Conservation (phyloP, 2,888 invertebrate genomes). For the Parapristionchus giblindavisi region DNA sequence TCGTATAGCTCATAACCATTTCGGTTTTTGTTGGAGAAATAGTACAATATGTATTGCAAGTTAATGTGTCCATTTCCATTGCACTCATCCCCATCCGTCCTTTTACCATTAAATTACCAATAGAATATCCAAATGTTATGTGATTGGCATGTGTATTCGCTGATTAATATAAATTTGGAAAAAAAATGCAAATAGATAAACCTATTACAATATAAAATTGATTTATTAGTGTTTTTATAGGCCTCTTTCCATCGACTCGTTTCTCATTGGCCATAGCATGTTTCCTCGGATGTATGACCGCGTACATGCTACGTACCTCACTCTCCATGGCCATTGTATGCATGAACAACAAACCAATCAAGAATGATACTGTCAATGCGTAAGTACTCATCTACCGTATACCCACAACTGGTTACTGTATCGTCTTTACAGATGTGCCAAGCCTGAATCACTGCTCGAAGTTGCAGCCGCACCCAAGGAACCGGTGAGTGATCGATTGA, state of each 20-base stretch:
- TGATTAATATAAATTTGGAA: not conserved
- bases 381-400: constrained; percentile 7
- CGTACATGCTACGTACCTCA: constrained; percentile 89
- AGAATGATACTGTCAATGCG: constrained; percentile 36
- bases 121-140: too few relatives aligned
- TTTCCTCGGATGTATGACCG: constrained; percentile 86
- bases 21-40: too few relatives aligned
- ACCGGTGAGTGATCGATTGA: not conserved
- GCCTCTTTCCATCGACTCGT: constrained; percentile 65
- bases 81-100: too few relatives aligned
- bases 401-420: not conserved
- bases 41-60: too few relatives aligned
- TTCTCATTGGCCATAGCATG: constrained; percentile 82
- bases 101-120: too few relatives aligned
- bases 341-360: constrained; percentile 77
- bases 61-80: too few relatives aligned
- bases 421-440: not conserved
- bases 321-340: constrained; percentile 91
- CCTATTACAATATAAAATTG: not conserved
- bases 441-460: not conserved
- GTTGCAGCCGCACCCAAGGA: not conserved
- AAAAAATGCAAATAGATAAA: not conserved
- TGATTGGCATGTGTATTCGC: too few relatives aligned
- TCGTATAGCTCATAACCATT: too few relatives aligned
- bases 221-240: constrained; percentile 49